Evolutionary conservation across 2,888 invertebrate genomes (phyloP).

Genomic region (Machimus rusticus): DNA sequence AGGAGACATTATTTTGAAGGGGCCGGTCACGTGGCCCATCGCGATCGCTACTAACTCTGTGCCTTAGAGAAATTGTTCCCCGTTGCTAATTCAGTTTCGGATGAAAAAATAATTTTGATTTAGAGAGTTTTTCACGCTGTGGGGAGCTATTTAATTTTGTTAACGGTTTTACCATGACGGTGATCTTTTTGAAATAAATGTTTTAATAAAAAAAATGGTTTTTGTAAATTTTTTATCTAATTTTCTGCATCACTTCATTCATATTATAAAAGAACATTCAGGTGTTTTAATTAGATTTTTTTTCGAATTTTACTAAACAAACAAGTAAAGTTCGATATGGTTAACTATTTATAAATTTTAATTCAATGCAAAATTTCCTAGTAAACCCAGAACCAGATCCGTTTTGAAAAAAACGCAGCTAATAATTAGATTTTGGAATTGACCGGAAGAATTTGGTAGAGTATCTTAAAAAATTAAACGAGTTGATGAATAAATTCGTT

Average conservation of each 20-base stretch:
- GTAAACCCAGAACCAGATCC: too few species aligned
- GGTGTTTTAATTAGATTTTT: too few species aligned
- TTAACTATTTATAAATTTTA: too few species aligned
- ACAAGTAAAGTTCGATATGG: too few species aligned
- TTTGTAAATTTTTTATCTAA: not conserved
- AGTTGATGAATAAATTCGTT: too few species aligned
- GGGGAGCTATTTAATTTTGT: conserved; percentile 11
- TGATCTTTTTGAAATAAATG: conserved; percentile 7
- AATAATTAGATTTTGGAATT: too few species aligned
- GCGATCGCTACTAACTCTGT: conserved; percentile 62
- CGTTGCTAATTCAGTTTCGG: not conserved
- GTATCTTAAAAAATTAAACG: too few species aligned
- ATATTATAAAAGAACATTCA: too few species aligned
- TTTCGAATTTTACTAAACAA: too few species aligned
- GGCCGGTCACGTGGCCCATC: conserved; percentile 62
- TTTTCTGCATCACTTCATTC: not conserved
- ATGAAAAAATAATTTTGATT: not conserved
- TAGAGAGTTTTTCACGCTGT: not conserved
- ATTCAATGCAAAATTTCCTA: too few species aligned
- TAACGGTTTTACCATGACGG: not conserved
- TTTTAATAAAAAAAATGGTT: not conserved
- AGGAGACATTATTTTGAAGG: conserved; percentile 60
- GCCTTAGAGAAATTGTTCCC: conserved; percentile 54
- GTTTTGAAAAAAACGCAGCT: too few species aligned
- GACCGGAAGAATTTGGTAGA: too few species aligned